Percentiles rank a stretch among this genome's conserved stretches.
phyloP scores from a whole-genome alignment of 2,113 vertebrate species.

The Nesogale talazaci region DNA sequence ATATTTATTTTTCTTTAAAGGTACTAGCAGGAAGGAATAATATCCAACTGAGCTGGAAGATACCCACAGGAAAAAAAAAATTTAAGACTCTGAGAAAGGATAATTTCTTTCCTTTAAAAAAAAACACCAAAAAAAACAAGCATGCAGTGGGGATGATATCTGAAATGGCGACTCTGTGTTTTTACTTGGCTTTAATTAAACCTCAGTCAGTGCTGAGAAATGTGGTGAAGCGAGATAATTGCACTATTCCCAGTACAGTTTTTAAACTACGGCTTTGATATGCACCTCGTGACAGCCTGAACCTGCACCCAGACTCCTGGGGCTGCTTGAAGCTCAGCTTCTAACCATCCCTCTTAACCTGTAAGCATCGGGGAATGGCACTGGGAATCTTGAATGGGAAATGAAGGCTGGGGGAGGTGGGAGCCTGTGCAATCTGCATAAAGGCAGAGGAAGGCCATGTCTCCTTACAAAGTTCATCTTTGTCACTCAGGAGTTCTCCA shows the following conservation, averaged over 20 bases:
- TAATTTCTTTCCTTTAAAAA: conserved; percentile 46
- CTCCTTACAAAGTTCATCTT: conserved; percentile 48
- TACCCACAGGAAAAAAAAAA: conserved; percentile 74
- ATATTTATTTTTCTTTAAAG: conserved; percentile 78
- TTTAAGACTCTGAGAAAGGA: conserved; percentile 78
- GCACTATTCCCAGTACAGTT: conserved; percentile 85
- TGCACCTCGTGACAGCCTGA: conserved; percentile 77
- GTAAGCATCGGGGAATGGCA: neutral
- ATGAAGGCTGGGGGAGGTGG: neutral
- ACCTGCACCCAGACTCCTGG: conserved; percentile 76
- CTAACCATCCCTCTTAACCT: conserved; percentile 65
- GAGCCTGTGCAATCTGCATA: neutral
- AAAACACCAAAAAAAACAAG: neutral
- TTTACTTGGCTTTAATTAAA: conserved; percentile 91
- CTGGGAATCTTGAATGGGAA: conserved; percentile 25
- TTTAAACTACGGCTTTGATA: conserved; percentile 80
- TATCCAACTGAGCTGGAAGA: conserved; percentile 77
- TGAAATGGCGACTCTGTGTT: conserved; percentile 85
- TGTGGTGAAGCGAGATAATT: conserved; percentile 90
- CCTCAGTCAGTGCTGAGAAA: conserved; percentile 89
- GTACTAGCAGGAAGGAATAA: conserved; percentile 75
- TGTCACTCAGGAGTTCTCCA: neutral
- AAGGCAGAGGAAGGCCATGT: neutral
- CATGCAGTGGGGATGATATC: conserved; percentile 82
- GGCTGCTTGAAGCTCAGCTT: conserved; percentile 68